Percentiles rank a stretch among this genome's conserved stretches.
Evolutionary conservation across 2,797 vertebrate genomes (phyloP).

Genomic region (Notoglanidium macrostoma): DNA sequence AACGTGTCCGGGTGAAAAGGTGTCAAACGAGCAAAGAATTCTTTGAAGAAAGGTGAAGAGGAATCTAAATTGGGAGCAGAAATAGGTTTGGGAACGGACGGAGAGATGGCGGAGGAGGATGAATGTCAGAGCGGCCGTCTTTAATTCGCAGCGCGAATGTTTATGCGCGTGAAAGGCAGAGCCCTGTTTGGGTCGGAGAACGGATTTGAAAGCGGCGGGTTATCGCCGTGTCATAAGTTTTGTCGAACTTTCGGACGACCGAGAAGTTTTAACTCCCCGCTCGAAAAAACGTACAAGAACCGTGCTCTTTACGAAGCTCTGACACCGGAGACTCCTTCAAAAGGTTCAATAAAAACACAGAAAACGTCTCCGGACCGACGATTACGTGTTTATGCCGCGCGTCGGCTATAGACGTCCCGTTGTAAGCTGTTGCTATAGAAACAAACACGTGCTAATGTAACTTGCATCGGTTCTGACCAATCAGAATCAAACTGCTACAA

Average conservation of each 20-base stretch:
- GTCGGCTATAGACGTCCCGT: neutral
- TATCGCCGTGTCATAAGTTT: slow-evolving; percentile 15
- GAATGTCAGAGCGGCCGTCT: slow-evolving; percentile 45
- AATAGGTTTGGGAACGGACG: slow-evolving; percentile 67
- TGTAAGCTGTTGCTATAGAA: neutral
- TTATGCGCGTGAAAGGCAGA: slow-evolving; percentile 12
- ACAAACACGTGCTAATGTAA: neutral
- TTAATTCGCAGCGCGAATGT: slow-evolving; percentile 36
- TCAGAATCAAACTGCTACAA: neutral
- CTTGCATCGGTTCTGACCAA: neutral
- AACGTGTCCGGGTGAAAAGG: slow-evolving; percentile 65
- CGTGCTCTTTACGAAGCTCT: neutral
- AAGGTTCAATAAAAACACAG: neutral
- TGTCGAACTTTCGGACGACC: neutral
- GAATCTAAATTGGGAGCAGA: slow-evolving; percentile 67
- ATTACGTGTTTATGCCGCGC: neutral
- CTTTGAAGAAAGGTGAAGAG: slow-evolving; percentile 64
- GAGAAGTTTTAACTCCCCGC: slow-evolving; percentile 8
- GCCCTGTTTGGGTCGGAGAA: neutral
- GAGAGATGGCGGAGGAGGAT: slow-evolving; percentile 66
- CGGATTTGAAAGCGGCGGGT: slow-evolving; percentile 11
- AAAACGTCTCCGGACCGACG: neutral
- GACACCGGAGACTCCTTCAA: neutral
- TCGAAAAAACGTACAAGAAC: neutral
- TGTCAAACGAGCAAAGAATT: slow-evolving; percentile 70